These are phyloP conservation scores for Diglossa brunneiventris DNA, from an alignment of 2,113 vertebrate species.

Conservation along the genomic window DNA sequence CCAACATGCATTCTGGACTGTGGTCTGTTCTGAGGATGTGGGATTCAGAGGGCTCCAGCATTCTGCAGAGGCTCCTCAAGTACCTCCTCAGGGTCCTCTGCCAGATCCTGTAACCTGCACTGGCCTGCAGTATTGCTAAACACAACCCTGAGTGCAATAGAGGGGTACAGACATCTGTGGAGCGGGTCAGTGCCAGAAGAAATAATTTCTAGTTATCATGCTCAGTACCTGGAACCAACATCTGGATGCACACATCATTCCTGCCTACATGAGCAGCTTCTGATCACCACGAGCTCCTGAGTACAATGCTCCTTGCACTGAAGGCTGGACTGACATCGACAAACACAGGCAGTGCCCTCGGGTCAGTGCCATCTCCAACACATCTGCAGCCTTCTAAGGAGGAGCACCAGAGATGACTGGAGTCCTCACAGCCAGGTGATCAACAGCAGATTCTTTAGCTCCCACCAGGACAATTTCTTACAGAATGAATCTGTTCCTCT, in stretches of 20 bases:
- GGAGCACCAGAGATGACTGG: neutral
- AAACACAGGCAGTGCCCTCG: neutral
- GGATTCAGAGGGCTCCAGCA: neutral
- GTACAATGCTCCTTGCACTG: neutral
- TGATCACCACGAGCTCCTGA: neutral
- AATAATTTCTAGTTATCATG: neutral
- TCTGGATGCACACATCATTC: neutral
- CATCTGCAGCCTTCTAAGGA: neutral
- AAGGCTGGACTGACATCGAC: neutral
- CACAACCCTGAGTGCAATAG: neutral
- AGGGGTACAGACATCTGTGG: neutral
- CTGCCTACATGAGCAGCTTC: neutral
- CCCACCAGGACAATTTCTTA: neutral
- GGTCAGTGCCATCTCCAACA: neutral
- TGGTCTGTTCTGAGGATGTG: neutral
- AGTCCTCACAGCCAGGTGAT: neutral
- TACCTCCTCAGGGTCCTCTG: neutral
- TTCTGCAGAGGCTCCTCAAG: neutral
- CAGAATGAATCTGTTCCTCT: neutral
- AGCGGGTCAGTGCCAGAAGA: neutral
- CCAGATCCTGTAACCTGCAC: neutral
- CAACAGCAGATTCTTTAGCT: neutral
- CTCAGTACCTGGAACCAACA: neutral
- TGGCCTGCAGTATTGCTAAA: neutral
- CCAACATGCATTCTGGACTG: neutral